Evolutionary conservation across 2,797 vertebrate genomes (phyloP), one percentile per base, ranked within the genome.

Genomic region (Acrossocheilus wenchowensis): DNA sequence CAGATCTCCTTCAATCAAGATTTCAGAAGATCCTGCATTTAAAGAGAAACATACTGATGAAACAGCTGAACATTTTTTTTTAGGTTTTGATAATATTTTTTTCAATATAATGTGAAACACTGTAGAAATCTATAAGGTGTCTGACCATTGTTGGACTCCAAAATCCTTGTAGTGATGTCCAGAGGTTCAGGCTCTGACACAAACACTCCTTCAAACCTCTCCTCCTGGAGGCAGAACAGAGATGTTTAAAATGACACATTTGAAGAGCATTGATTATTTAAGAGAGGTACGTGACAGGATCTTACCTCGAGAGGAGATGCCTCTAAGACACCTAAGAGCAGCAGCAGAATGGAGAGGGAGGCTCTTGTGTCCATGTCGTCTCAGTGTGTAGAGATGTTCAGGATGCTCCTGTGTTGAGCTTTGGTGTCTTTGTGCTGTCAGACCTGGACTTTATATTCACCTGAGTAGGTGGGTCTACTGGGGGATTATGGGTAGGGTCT

Each of bases 1-100:
- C 68, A 91, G 30, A 86, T 91, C 88, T 82, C 89, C 90, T 68
- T 91, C 90, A 64, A 90, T 8, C 88, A 91, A 62, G 77, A 86
- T 19, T 86, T 88, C 77, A 57, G 54, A 83, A 77, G 88, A 91
- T 74, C 41, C 88, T 89, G 79, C 12, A 73, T 43, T 26, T 15
- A 39, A 68, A 82, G 5, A 80, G 43, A 45, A 34, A 26, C 3
- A 39, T 1, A 10, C 21, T 83, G 0, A 11, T 50, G 7, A 41
- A 72, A 21, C 21, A 43, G 8, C 41, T 43, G 41, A 8, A 43
- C 39, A 39, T 39, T 5, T 39, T 5, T 39, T 7, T 41, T 41
- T 7, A 1, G 39, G 39, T 8, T 41, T 41, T 41, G 6, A 41
- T 41, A 1, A 41, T 41, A 41, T 41, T 41, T 36, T 26, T 36